These are phyloP conservation scores for Orthosia incerta DNA, from an alignment of 2,888 invertebrate species.

Conservation along the genomic window DNA sequence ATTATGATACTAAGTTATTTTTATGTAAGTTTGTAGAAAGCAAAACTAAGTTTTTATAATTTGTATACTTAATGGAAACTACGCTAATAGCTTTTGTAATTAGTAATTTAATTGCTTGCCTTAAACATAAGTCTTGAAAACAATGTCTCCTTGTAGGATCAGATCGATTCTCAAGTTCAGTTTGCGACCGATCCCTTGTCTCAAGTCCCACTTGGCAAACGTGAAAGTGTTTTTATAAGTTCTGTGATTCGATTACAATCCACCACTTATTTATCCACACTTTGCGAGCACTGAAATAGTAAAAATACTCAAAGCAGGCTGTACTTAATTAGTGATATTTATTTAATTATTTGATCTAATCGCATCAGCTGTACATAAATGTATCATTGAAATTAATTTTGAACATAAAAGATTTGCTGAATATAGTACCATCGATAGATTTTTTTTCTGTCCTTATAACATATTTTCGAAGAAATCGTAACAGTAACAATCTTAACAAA, in stretches of 20 bases:
- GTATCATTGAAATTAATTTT: not conserved
- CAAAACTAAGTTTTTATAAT: too few relatives aligned
- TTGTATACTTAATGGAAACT: too few relatives aligned
- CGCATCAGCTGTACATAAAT: not conserved
- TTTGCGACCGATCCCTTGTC: not conserved
- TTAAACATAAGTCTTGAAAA: not conserved
- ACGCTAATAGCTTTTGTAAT: not conserved
- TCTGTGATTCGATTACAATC: not conserved
- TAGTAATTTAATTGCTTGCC: slow-evolving; percentile 10
- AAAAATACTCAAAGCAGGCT: not conserved
- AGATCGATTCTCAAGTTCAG: not conserved
- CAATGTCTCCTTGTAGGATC: not conserved
- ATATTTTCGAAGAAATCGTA: not conserved
- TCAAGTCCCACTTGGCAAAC: not conserved
- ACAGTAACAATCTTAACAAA: not conserved
- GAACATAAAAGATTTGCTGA: not conserved
- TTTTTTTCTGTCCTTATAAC: not conserved
- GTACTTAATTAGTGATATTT: not conserved
- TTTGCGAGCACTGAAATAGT: not conserved
- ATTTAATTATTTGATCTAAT: not conserved
- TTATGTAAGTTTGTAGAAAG: not conserved
- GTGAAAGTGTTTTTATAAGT: not conserved
- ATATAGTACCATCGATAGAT: not conserved
- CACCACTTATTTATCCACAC: not conserved
- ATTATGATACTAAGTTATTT: not conserved